Conservation (phyloP, 2,797 vertebrate genomes). For the Sebastes itinus region DNA sequence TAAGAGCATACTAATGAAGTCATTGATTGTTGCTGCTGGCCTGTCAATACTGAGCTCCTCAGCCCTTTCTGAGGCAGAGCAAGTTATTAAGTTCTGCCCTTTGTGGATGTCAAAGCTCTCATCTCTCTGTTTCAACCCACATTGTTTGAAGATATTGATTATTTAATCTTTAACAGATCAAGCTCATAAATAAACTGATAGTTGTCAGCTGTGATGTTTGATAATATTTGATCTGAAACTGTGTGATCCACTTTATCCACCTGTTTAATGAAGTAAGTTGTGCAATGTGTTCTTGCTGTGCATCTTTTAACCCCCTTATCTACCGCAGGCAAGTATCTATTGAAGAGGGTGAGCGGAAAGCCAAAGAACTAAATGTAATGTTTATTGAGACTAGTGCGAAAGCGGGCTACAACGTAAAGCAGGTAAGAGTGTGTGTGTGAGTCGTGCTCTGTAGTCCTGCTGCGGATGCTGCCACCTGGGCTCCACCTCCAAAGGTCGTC, state of each 20-base stretch:
- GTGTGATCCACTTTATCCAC: constrained; percentile 1
- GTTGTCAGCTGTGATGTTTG: not conserved
- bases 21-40: constrained; percentile 47
- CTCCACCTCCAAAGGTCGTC: constrained; percentile 38
- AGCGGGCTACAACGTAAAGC: constrained; percentile 99
- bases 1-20: constrained; percentile 48
- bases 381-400: constrained; percentile 99
- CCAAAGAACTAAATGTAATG: constrained; percentile 99
- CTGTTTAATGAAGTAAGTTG: constrained; percentile 23
- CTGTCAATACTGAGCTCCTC: constrained; percentile 35
- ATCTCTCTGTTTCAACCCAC: constrained; percentile 1
- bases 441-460: constrained; percentile 50
- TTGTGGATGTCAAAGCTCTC: constrained; percentile 17
- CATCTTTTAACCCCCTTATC: constrained; percentile 71
- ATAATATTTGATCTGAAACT: not conserved
- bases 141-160: constrained; percentile 12
- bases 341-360: constrained; percentile 99
- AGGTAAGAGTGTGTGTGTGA: constrained; percentile 86
- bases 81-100: constrained; percentile 9
- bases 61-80: constrained; percentile 3
- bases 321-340: constrained; percentile 97
- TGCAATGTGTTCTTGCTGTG: constrained; percentile 34
- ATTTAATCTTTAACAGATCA: not conserved
- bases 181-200: not conserved
- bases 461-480: constrained; percentile 52